Conservation (phyloP, 1,140 invertebrate species). For the Zaprionus capensis region DNA sequence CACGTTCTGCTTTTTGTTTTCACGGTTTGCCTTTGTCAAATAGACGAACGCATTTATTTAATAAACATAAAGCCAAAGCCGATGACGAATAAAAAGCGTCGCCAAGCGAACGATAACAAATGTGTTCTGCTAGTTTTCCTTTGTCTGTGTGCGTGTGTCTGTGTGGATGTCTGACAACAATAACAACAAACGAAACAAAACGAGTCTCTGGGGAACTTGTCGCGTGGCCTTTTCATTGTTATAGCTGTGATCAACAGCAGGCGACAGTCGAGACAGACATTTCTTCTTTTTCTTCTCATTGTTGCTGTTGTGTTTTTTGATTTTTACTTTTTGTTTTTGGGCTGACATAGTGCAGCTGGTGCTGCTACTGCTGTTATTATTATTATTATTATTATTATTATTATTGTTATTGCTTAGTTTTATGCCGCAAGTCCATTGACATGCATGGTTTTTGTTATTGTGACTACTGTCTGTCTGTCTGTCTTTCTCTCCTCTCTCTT, state of each 20-base stretch:
- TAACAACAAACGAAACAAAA: constrained; percentile 17
- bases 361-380: background rate
- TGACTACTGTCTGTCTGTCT: background rate
- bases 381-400: background rate
- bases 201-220: constrained; percentile 27
- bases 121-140: constrained; percentile 13
- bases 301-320: background rate
- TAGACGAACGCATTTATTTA: constrained; percentile 39
- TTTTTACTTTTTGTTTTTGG: constrained; percentile 1
- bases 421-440: constrained; percentile 19
- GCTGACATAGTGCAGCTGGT: constrained; percentile 15
- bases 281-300: background rate
- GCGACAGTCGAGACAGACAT: constrained; percentile 9
- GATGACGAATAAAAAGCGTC: constrained; percentile 20
- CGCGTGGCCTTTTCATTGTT: constrained; percentile 42
- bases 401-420: constrained; percentile 14
- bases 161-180: constrained; percentile 16
- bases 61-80: constrained; percentile 36
- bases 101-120: constrained; percentile 16
- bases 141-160: background rate
- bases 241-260: constrained; percentile 27
- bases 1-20: constrained; percentile 8
- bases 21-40: constrained; percentile 32
- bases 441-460: constrained; percentile 19
- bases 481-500: background rate